Base-by-base conservation (phyloP, 2,113 vertebrate species). In the Porphyrio hochstetteri region DNA sequence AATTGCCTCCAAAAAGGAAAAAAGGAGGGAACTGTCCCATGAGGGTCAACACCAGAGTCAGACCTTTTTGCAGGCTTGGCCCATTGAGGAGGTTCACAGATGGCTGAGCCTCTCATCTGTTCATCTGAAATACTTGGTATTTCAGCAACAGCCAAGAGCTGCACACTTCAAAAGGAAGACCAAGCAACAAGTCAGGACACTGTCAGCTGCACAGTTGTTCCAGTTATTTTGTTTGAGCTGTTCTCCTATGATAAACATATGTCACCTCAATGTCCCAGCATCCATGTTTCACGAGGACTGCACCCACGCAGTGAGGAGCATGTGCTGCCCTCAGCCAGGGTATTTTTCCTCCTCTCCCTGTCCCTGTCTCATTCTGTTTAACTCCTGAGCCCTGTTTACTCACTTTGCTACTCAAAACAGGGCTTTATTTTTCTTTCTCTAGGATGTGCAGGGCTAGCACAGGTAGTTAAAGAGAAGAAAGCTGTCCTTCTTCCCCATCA, bases 361-460 rank as follows among this genome's bases (percentile, higher is more conserved):
- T 78, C 35, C 84, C 44, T 64, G 5, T 38, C 29, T 92, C 63
- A 71, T 70, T 89, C 33, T 76, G 29, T 94, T 86, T 83, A 90
- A 79, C 40, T 57, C 96, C n/a, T 55, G 79, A 91, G 64, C 40
- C 57, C 77, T 95, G 67, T 95, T 97, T 92, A 36, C 84, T 97
- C 78, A 69, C 76, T 82, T 81, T 90, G 48, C 72, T 95, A 94
- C 86, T 96, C 80, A 92, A 96, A 97, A 93, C 52, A 96, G 65
- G 61, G 35, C 65, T 92, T 92, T 95, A 52, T 93, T 96, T 96
- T 97, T 67, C 78, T 95, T 95, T 95, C 82, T 91, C 82, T 74
- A 70, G 52, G 75, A 75, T 63, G 56, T 92, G 75, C 84, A 86
- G 77, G n/a, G 21, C 38, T 93, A 93, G 61, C 42, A 27, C 52